phyloP scores from a whole-genome alignment of 2,797 vertebrate genomes.

The Coregonus suidteri region DNA sequence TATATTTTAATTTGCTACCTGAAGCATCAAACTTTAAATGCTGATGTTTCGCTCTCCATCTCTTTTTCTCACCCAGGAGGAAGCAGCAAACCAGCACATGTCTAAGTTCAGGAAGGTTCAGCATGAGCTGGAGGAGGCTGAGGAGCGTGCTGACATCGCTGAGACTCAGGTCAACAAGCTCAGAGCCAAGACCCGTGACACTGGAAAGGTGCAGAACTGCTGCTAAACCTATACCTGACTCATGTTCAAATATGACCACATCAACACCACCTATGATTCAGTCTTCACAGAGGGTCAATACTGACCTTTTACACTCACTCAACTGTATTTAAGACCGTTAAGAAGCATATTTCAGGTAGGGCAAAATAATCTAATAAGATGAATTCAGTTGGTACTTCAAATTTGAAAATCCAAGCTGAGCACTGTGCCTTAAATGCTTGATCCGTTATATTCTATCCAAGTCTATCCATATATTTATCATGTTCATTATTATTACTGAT shows the following conservation, averaged over 20 bases:
- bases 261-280: too few relatives aligned
- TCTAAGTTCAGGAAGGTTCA: constrained; percentile 80
- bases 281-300: too few relatives aligned
- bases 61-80: not conserved
- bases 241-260: not conserved
- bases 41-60: not conserved
- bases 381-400: too few relatives aligned
- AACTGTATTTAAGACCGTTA: too few relatives aligned
- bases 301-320: not conserved
- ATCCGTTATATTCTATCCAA: too few relatives aligned
- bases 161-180: constrained; percentile 87
- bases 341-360: not conserved
- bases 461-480: too few relatives aligned
- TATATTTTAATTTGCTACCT: not conserved
- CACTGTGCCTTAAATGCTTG: too few relatives aligned
- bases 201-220: not conserved
- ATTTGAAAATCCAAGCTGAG: too few relatives aligned
- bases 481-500: too few relatives aligned
- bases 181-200: not conserved
- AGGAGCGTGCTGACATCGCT: constrained; percentile 88
- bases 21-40: not conserved
- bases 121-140: constrained; percentile 88
- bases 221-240: not conserved
- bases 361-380: too few relatives aligned
- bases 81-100: not conserved